Evolutionary conservation across 2,113 vertebrate species (phyloP).

Genomic region (Elephantulus edwardii): DNA sequence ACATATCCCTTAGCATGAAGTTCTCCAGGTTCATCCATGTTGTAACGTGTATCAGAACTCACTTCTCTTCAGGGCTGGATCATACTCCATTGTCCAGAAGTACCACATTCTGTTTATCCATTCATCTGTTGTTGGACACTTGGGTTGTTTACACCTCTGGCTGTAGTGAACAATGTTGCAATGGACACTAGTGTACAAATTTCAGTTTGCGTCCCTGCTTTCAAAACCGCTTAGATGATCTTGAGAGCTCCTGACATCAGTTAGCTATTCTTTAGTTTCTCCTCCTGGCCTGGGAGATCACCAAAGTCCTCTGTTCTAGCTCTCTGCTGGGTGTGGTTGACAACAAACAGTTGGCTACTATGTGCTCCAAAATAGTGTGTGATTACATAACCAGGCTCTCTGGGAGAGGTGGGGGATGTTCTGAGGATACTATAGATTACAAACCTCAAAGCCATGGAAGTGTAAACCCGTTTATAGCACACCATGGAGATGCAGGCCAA

Average conservation of each 20-base stretch:
- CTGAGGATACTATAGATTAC: not conserved
- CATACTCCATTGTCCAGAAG: too few species aligned
- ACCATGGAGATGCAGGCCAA: not conserved
- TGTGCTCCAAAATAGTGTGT: not conserved
- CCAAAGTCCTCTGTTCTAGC: too few species aligned
- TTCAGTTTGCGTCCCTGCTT: not conserved
- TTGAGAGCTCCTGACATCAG: not conserved
- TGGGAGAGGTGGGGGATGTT: not conserved
- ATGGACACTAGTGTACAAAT: not conserved
- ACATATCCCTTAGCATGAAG: not conserved
- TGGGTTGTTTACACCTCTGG: too few species aligned
- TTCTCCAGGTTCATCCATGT: not conserved
- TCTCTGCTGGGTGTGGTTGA: not conserved
- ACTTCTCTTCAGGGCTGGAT: not conserved
- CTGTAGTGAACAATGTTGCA: not conserved
- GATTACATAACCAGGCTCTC: not conserved
- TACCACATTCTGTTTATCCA: not conserved
- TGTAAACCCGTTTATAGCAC: not conserved
- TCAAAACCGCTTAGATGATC: not conserved
- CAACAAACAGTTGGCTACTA: not conserved
- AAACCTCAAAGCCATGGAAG: not conserved
- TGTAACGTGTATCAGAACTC: not conserved
- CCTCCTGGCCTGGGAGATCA: not conserved
- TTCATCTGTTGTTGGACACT: not conserved
- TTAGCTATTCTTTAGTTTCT: not conserved